Conservation (phyloP, 2,888 invertebrate genomes). For the Atrina japonica region DNA sequence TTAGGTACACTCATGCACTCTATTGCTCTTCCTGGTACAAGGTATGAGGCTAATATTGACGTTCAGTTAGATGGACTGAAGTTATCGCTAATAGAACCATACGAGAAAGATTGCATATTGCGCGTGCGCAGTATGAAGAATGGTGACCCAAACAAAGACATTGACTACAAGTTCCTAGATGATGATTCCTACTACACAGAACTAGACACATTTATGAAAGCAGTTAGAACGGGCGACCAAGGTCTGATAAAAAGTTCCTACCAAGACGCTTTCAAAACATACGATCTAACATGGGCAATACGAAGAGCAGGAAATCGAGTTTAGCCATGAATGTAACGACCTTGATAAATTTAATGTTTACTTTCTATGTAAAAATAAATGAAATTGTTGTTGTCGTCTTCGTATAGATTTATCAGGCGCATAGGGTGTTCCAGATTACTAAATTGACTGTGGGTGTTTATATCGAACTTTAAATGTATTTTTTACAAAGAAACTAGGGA, state of each 20-base stretch:
- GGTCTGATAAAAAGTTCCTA: constrained; percentile 38
- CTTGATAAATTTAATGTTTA: no score
- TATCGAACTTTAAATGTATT: no score
- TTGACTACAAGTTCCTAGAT: constrained; percentile 38
- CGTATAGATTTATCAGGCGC: no score
- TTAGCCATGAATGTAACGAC: no score
- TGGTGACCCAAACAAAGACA: constrained; percentile 32
- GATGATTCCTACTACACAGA: constrained; percentile 42
- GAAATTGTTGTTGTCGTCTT: no score
- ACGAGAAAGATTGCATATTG: constrained; percentile 38
- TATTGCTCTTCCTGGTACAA: constrained; percentile 38
- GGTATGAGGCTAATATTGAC: constrained; percentile 45
- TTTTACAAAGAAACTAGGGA: no score
- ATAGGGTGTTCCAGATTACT: no score
- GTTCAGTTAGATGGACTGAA: constrained; percentile 44
- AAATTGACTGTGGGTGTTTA: no score
- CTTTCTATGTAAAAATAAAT: no score
- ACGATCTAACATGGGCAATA: constrained; percentile 43
- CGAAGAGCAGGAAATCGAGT: constrained; percentile 18
- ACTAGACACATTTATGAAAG: constrained; percentile 35
- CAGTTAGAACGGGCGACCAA: constrained; percentile 34
- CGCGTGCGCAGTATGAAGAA: constrained; percentile 37
- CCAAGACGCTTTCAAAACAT: constrained; percentile 38
- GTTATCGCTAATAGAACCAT: constrained; percentile 43
- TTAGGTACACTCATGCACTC: constrained; percentile 43